Evolutionary conservation across 2,113 vertebrate genomes (phyloP).

Genomic region (Dendropsophus ebraccatus): DNA sequence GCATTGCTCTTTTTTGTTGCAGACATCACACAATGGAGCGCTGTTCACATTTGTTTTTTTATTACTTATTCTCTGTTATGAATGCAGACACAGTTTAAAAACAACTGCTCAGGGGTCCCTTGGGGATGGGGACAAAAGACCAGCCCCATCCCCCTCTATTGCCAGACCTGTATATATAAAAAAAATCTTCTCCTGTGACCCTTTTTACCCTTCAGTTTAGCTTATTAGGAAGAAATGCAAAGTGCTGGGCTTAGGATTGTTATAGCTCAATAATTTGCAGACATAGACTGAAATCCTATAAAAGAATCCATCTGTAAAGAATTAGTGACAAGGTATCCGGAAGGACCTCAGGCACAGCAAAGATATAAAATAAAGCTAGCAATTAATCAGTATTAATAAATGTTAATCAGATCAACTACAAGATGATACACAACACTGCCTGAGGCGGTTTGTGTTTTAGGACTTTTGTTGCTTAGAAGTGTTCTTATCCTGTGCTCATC

Average conservation of each 20-base stretch:
- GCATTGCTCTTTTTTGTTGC: too few species aligned
- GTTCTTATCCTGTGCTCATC: background rate
- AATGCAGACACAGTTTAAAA: too few species aligned
- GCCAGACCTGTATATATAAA: too few species aligned
- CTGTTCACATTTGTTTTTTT: too few species aligned
- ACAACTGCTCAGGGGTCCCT: too few species aligned
- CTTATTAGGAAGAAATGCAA: background rate
- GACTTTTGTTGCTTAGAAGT: background rate
- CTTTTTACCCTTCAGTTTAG: too few species aligned
- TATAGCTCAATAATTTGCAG: background rate
- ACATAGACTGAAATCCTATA: background rate
- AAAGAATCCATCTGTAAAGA: constrained; percentile 5
- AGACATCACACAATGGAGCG: too few species aligned
- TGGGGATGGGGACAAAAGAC: too few species aligned
- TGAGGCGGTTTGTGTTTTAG: background rate
- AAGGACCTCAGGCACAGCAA: constrained; percentile 2
- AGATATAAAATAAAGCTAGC: constrained; percentile 29
- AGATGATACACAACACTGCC: constrained; percentile 10
- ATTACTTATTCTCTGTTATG: too few species aligned
- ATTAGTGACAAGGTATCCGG: constrained; percentile 2
- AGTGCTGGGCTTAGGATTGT: background rate
- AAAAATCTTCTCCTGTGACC: too few species aligned
- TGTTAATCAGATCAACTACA: constrained; percentile 6
- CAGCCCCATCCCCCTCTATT: too few species aligned
- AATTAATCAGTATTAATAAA: constrained; percentile 21